A percentile compares a stretch with the other conserved stretches of the same genome.
Conservation (phyloP, 2,113 vertebrate genomes). For the Theristicus caerulescens region DNA sequence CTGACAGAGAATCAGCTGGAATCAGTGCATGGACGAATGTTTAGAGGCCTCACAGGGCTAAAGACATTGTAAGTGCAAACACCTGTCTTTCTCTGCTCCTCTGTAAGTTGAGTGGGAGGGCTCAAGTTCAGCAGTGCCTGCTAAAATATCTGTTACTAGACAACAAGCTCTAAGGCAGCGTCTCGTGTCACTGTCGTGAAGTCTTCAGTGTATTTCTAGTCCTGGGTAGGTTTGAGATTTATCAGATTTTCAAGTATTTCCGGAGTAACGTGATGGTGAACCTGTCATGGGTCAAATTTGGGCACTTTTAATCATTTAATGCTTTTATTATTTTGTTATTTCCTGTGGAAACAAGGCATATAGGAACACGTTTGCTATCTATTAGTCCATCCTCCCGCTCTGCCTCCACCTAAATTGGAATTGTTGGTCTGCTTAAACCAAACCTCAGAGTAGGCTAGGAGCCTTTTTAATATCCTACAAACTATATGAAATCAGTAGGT, state of each 20-base stretch:
- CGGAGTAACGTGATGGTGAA: background rate
- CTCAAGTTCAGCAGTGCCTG: background rate
- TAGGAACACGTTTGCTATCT: background rate
- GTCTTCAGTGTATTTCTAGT: background rate
- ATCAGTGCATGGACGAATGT: slow-evolving; percentile 85
- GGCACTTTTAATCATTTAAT: background rate
- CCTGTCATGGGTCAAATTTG: background rate
- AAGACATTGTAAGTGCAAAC: slow-evolving; percentile 88
- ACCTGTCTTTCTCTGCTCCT: background rate
- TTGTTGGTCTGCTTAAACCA: background rate
- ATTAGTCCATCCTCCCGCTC: background rate
- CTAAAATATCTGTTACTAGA: background rate
- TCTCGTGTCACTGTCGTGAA: background rate
- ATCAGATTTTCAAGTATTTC: background rate
- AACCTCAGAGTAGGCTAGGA: background rate
- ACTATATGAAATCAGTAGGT: background rate
- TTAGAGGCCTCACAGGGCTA: slow-evolving; percentile 86
- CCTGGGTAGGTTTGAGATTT: background rate
- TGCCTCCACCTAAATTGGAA: background rate
- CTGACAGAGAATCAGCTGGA: slow-evolving; percentile 93
- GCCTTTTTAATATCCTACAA: background rate
- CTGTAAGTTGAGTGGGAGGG: background rate
- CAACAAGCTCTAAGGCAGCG: background rate
- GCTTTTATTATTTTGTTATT: background rate
- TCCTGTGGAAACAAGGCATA: background rate